Conservation (phyloP, 2,888 invertebrate species). For the Cremastinae sp. region DNA sequence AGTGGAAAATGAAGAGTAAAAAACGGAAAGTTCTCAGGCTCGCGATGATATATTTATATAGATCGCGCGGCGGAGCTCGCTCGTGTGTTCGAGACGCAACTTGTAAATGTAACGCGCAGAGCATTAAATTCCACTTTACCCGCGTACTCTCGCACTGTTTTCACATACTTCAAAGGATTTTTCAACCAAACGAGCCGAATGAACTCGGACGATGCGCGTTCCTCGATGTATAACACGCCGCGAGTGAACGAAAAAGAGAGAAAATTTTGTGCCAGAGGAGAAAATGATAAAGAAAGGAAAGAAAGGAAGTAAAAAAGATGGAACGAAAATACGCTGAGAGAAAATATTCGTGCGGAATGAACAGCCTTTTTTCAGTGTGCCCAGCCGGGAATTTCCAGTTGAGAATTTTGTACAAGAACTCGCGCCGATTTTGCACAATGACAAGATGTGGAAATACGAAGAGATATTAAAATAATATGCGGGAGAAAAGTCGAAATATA, state of each 20-base stretch:
- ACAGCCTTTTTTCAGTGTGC: background rate
- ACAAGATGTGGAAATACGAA: no score
- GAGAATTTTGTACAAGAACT: background rate
- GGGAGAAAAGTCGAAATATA: no score
- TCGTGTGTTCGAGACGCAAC: constrained; percentile 37
- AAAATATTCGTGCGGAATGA: background rate
- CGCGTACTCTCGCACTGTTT: constrained; percentile 21
- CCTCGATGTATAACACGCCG: constrained; percentile 9
- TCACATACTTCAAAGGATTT: constrained; percentile 42
- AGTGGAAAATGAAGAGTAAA: no score
- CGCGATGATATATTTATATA: constrained; percentile 3
- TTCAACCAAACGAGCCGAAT: constrained; percentile 42
- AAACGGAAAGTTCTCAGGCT: no score
- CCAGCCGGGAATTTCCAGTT: background rate
- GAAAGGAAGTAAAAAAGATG: no score
- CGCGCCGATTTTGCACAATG: background rate
- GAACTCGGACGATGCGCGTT: constrained; percentile 7
- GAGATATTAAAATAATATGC: no score
- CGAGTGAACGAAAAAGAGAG: no score
- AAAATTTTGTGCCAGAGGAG: no score
- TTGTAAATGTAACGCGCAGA: constrained; percentile 35
- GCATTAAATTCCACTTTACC: constrained; percentile 53
- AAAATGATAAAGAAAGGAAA: no score
- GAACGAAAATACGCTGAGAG: constrained; percentile 2
- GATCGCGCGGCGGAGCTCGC: no score